Evolutionary conservation across 1,140 invertebrate species (phyloP), one percentile per base, ranked within the genome.

Genomic region (Monomorium pharaonis): DNA sequence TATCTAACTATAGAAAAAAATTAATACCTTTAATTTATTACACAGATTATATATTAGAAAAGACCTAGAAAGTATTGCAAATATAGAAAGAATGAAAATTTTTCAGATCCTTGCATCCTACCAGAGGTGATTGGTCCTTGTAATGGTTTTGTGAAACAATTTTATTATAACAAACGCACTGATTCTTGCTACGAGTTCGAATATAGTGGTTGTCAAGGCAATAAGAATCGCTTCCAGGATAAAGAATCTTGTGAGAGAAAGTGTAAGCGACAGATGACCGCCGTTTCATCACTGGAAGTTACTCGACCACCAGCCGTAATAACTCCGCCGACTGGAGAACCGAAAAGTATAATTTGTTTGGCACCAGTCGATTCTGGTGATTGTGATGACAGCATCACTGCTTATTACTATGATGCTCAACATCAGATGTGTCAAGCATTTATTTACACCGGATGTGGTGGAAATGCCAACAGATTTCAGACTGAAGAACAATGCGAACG

Each of bases 391-490:
- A 95, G 96, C 30, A 95, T 96, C 58, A 95, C 96, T 0, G 95
- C 96, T 27, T 99, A 97, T 96, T 98, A 97, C 95, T 99, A 97
- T 93, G 97, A 98, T 92, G 89, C 93, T 0, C 92, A 94, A 0
- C 94, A 93, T 1, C 94, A 95, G 54, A 93, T 91, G 10, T 98
- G 98, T 92, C 95, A 96, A 44, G 95, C 96, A 24, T 98, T 98
- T 93, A 95, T 96, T 6, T 98, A 98, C 92, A 96, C 97, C 10
- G 98, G 98, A 10, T 98, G 98, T 92, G 97, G 96, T 65, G 98
- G 98, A 62, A 98, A 98, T 92, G 96, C 96, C 21, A 99, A 99
- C 92, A 96, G 97, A 92, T 99, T 98, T 94, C 92, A 96, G 37
- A 95, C 97, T 0, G 96, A 97, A 91, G 98, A 98, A 92, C 97